Conservation (phyloP, 2,113 vertebrate species). For the Ifrita kowaldi region DNA sequence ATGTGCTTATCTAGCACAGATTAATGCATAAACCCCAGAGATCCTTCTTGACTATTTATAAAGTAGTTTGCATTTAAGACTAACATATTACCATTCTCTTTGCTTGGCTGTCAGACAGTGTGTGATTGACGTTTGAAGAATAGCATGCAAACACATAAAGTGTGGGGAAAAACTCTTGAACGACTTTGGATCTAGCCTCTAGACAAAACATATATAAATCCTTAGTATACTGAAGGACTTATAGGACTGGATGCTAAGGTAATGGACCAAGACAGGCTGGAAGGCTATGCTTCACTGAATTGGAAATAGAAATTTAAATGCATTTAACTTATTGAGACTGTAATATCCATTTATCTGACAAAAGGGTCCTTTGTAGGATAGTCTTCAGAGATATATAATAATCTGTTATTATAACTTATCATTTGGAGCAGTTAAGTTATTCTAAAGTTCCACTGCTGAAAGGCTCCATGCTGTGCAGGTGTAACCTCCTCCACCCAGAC, state of each 20-base stretch:
- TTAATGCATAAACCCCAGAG: not conserved
- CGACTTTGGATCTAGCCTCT: not conserved
- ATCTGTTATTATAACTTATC: not conserved
- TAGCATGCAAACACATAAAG: not conserved
- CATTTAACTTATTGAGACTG: not conserved
- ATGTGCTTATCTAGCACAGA: not conserved
- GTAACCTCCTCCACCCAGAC: not conserved
- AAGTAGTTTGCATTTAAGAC: not conserved
- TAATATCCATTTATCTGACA: not conserved
- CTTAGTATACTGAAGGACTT: not conserved
- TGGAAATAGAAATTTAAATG: constrained; percentile 6
- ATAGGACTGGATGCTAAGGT: not conserved
- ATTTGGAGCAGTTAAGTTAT: not conserved
- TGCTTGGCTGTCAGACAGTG: not conserved
- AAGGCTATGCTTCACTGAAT: not conserved
- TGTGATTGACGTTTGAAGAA: not conserved
- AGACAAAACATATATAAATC: not conserved
- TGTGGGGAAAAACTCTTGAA: not conserved
- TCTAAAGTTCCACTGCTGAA: not conserved
- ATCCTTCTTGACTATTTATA: not conserved
- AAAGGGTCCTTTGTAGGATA: not conserved
- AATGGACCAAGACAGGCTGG: not conserved
- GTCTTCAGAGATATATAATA: not conserved
- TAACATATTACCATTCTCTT: not conserved
- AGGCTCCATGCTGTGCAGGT: not conserved